Conservation (phyloP, 2,113 vertebrate genomes). For the Diphyllodes magnificus region DNA sequence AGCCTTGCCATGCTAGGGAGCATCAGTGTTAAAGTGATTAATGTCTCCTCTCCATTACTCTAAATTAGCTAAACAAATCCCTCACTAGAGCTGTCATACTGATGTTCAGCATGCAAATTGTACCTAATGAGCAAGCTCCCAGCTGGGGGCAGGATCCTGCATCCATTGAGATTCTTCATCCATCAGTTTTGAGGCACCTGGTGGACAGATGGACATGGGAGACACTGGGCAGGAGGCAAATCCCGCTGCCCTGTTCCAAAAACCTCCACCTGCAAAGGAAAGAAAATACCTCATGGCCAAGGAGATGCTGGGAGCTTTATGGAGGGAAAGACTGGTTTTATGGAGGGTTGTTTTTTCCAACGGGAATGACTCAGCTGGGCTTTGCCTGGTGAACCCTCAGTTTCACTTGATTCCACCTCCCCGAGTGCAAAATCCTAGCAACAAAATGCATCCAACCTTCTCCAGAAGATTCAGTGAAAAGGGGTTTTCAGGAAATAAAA, state of each 20-base stretch:
- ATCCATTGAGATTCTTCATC: not conserved
- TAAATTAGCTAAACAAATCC: slow-evolving; percentile 75
- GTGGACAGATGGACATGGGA: not conserved
- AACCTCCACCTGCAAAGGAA: not conserved
- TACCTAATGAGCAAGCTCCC: slow-evolving; percentile 61
- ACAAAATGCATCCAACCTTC: not conserved
- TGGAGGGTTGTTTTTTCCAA: not conserved
- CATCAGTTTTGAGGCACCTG: not conserved
- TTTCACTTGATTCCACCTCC: not conserved
- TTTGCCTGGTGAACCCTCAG: not conserved
- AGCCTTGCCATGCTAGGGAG: not conserved
- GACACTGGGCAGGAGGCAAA: not conserved
- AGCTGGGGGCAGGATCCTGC: slow-evolving; percentile 14
- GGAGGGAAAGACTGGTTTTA: not conserved
- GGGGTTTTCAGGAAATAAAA: not conserved
- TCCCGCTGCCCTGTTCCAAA: not conserved
- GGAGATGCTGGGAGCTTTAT: not conserved
- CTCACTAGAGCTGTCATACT: slow-evolving; percentile 60
- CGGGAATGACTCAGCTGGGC: not conserved
- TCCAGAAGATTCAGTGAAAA: not conserved
- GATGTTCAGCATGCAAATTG: slow-evolving; percentile 68
- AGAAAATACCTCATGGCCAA: not conserved
- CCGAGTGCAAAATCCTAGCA: not conserved
- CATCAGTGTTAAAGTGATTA: slow-evolving; percentile 55
- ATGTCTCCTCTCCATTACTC: slow-evolving; percentile 69